These are phyloP conservation scores for Larimichthys crocea DNA, from an alignment of 2,113 vertebrate species.

Conservation along the genomic window DNA sequence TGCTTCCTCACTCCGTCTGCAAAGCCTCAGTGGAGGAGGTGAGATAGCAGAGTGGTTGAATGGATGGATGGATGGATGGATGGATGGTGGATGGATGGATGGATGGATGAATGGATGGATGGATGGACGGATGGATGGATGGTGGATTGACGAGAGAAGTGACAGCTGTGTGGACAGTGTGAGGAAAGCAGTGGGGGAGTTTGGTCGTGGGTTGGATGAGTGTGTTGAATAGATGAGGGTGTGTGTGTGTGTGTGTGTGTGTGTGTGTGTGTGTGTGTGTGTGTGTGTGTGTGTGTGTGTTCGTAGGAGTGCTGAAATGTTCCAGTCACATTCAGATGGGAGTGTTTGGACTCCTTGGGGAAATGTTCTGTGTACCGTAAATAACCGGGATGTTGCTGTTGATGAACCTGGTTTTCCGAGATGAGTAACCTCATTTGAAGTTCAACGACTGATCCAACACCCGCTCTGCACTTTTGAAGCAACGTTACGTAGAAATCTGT, in stretches of 20 bases:
- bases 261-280: not conserved
- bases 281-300: slow-evolving; percentile 6
- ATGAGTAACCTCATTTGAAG: slow-evolving; percentile 39
- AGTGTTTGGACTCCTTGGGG: slow-evolving; percentile 43
- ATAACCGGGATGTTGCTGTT: slow-evolving; percentile 33
- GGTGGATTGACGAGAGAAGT: slow-evolving; percentile 16
- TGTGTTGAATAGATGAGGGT: not conserved
- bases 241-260: no score
- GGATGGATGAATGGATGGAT: slow-evolving; percentile 30
- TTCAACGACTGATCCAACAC: not conserved
- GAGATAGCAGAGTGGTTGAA: slow-evolving; percentile 14
- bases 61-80: slow-evolving; percentile 5
- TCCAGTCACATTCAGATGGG: slow-evolving; percentile 51
- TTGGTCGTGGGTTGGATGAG: not conserved
- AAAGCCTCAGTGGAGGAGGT: slow-evolving; percentile 29
- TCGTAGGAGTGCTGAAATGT: slow-evolving; percentile 28
- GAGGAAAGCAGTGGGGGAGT: not conserved
- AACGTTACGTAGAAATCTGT: not conserved
- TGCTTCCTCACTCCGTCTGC: slow-evolving; percentile 59
- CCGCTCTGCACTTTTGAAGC: not conserved
- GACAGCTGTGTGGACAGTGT: slow-evolving; percentile 48
- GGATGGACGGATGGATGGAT: slow-evolving; percentile 11
- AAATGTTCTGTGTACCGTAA: slow-evolving; percentile 57
- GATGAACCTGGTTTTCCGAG: slow-evolving; percentile 25
- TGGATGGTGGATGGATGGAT: slow-evolving; percentile 10